Evolutionary conservation across 1,140 invertebrate species (phyloP), one percentile per base, ranked within the genome.

Genomic region (Sycobia sp.): DNA sequence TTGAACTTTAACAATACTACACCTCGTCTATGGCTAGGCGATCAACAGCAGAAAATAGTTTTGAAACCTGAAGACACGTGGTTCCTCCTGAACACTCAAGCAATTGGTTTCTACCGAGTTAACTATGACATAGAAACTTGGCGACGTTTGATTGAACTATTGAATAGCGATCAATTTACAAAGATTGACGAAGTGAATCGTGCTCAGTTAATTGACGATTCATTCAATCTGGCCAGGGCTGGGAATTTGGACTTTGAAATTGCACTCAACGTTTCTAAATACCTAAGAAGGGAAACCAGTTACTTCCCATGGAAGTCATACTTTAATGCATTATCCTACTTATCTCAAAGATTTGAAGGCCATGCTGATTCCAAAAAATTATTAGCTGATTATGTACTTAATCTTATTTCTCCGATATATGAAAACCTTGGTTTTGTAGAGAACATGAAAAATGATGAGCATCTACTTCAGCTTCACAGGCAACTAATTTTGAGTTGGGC

Each of bases 51-150:
- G 0, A 41, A 8, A 0, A 70, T 78, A 0, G 20, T 73, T 1
- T 73, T 80, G 0, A 22, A 57, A 1, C 1, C 39, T 0, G 1
- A 55, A 25, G 16, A 73, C 11, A 79, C 83, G 3, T 88, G 87
- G 87, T 81, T 82, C 36, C 81, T 88, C 11, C 50, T 88, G 0
- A 88, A 88, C 65, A 82, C 86, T 16, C 84, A 87, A 65, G 82
- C 86, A 66, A 84, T 81, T 36, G 87, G 87, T 23, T 89, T 86
- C 60, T 89, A 89, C 67, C 83, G 87, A 18, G 87, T 90, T 0
- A 86, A 86, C 56, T 90, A 90, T 59, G 85, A 88, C 34, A 39
- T 46, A 0, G 68, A 72, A 2, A 80, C 84, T 34, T 85, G 86
- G 80, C 74, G 80, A 13, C 72, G 75, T 10, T 80, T 89, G 36